phyloP scores from a whole-genome alignment of 2,113 vertebrate species.

The Paracanthobrama guichenoti region DNA sequence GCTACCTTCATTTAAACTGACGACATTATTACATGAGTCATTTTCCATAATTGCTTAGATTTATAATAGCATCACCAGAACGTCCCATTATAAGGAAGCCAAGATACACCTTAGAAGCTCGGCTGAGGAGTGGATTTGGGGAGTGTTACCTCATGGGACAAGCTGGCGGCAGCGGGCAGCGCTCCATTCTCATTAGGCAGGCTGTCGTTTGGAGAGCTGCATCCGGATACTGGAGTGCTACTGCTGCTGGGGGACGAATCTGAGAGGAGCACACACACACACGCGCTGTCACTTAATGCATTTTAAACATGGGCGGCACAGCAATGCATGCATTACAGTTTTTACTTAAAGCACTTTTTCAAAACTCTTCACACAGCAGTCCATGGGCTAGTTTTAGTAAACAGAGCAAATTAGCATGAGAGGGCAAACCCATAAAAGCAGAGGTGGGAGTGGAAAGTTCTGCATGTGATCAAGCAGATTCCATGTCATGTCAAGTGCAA shows the following conservation, averaged over 20 bases:
- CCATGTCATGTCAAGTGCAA: too few relatives aligned
- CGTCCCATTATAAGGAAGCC: not conserved
- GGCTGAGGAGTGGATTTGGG: not conserved
- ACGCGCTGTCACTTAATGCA: not conserved
- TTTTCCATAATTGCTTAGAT: not conserved
- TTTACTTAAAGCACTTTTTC: too few relatives aligned
- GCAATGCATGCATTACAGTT: not conserved
- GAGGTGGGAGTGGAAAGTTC: too few relatives aligned
- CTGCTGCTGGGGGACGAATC: slow-evolving; percentile 91
- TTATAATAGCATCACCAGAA: not conserved
- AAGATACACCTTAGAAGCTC: not conserved
- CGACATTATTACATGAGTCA: not conserved
- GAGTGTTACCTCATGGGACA: slow-evolving; percentile 80
- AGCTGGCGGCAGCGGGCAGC: slow-evolving; percentile 67
- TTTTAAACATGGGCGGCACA: not conserved
- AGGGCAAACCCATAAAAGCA: too few relatives aligned
- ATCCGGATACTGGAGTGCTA: slow-evolving; percentile 87
- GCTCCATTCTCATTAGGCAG: slow-evolving; percentile 78
- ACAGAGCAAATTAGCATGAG: too few relatives aligned
- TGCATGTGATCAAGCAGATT: too few relatives aligned
- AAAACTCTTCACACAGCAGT: too few relatives aligned
- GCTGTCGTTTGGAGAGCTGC: slow-evolving; percentile 93
- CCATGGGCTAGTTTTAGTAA: too few relatives aligned
- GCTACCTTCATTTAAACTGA: not conserved
- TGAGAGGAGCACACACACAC: slow-evolving; percentile 57